Percentiles rank a stretch among this genome's conserved stretches.
phyloP scores from a whole-genome alignment of 2,888 invertebrate species.

The Xiphydria camelus region DNA sequence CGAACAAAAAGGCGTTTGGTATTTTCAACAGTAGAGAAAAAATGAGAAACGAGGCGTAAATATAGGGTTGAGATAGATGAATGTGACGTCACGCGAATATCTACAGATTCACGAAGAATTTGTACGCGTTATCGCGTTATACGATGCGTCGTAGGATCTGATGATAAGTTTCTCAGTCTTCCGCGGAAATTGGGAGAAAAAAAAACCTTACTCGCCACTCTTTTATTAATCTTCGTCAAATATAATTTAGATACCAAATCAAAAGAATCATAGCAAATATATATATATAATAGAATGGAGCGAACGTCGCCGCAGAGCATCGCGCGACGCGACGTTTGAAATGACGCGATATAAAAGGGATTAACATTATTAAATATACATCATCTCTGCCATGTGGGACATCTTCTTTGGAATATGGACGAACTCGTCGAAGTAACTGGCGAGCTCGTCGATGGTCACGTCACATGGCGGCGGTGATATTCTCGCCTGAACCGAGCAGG shows the following conservation, averaged over 20 bases:
- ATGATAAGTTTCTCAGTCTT: neutral
- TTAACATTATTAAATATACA: slow-evolving; percentile 96
- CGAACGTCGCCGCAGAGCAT: no score
- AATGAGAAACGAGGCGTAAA: neutral
- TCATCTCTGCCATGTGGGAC: slow-evolving; percentile 98
- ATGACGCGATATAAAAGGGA: no score
- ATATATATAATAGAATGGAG: slow-evolving; percentile 3
- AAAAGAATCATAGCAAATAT: slow-evolving; percentile 19
- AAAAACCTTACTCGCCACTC: slow-evolving; percentile 15
- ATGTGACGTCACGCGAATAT: no score
- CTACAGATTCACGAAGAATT: neutral
- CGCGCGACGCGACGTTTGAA: no score
- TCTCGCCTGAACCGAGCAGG: slow-evolving; percentile 80
- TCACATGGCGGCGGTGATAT: slow-evolving; percentile 75
- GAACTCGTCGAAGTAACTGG: slow-evolving; percentile 93
- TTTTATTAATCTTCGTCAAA: slow-evolving; percentile 26
- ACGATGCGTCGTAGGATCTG: no score
- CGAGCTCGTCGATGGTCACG: slow-evolving; percentile 91
- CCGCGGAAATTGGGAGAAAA: neutral
- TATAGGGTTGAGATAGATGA: neutral
- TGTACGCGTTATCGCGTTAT: no score
- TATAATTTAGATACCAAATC: slow-evolving; percentile 40
- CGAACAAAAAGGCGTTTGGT: slow-evolving; percentile 1
- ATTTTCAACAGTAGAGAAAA: neutral
- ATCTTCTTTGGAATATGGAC: slow-evolving; percentile 97